Evolutionary conservation across 2,797 vertebrate genomes (phyloP).

Genomic region (Eupleurogrammus muticus): DNA sequence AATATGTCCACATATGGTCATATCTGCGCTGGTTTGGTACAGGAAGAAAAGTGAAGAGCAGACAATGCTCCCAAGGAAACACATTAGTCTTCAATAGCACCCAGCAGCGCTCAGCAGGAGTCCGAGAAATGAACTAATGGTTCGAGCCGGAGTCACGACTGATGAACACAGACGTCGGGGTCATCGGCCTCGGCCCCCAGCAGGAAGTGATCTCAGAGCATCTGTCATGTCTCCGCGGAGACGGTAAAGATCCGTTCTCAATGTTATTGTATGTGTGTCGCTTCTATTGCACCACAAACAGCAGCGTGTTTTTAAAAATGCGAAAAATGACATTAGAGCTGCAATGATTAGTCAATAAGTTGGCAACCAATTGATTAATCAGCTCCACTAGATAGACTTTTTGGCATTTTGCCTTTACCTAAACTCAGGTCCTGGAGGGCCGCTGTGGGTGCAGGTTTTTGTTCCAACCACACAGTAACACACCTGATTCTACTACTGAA

Average conservation of each 20-base stretch:
- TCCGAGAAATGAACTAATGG: conserved; percentile 39
- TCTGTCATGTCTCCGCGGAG: conserved; percentile 27
- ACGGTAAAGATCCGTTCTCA: not conserved
- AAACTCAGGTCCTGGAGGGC: too few species aligned
- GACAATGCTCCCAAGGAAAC: conserved; percentile 27
- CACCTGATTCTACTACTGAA: too few species aligned
- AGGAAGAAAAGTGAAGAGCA: conserved; percentile 7
- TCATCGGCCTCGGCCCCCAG: conserved; percentile 31
- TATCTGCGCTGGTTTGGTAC: conserved; percentile 13
- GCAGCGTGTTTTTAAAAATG: not conserved
- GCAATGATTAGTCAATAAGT: too few species aligned
- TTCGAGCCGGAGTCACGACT: conserved; percentile 27
- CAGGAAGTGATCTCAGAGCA: conserved; percentile 50
- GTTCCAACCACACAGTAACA: too few species aligned
- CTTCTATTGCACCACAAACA: not conserved
- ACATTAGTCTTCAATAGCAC: conserved; percentile 15
- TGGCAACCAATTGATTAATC: too few species aligned
- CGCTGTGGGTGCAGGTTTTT: too few species aligned
- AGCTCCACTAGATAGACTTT: too few species aligned
- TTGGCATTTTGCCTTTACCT: too few species aligned
- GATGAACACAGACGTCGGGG: conserved; percentile 39
- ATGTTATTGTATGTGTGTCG: not conserved
- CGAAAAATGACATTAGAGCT: not conserved
- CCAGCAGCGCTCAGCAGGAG: conserved; percentile 20
- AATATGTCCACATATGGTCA: conserved; percentile 37